Evolutionary conservation across 2,113 vertebrate genomes (phyloP).

Genomic region (Epinephelus cyanopodus): DNA sequence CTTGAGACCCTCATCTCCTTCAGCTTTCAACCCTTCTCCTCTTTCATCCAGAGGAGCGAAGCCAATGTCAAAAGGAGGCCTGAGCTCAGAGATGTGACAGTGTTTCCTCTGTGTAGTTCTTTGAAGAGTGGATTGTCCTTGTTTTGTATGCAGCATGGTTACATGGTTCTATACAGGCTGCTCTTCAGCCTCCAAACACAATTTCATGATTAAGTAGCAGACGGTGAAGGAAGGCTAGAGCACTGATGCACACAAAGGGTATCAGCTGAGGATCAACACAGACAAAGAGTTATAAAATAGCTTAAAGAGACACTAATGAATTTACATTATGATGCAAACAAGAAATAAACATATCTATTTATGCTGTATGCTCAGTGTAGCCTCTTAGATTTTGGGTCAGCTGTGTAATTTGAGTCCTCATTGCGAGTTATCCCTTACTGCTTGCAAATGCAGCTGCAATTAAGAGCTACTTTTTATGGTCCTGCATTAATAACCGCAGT

Average conservation of each 20-base stretch:
- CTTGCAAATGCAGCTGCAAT: constrained; percentile 48
- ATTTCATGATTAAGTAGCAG: constrained; percentile 46
- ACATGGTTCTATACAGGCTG: constrained; percentile 12
- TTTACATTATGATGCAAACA: constrained; percentile 29
- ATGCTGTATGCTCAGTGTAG: constrained; percentile 1
- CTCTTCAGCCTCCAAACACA: constrained; percentile 29
- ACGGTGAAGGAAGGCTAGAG: constrained; percentile 15
- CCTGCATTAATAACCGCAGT: constrained; percentile 49
- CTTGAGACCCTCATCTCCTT: constrained; percentile 40
- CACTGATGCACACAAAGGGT: constrained; percentile 2
- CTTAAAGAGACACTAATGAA: constrained; percentile 6
- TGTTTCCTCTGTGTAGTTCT: constrained; percentile 41
- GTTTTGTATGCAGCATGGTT: constrained; percentile 52
- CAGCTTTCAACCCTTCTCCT: constrained; percentile 40
- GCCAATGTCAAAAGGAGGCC: constrained; percentile 54
- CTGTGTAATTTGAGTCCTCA: constrained; percentile 23
- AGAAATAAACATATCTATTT: constrained; percentile 18
- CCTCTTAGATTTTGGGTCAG: constrained; percentile 16
- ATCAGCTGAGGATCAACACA: constrained; percentile 17
- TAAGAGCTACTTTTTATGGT: constrained; percentile 31
- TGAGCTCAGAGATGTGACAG: constrained; percentile 34
- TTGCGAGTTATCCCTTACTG: constrained; percentile 26
- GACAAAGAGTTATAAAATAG: background rate
- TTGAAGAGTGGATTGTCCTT: constrained; percentile 51
- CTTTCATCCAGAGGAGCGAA: constrained; percentile 38